phyloP scores from a whole-genome alignment of 92 coral and sea anemone species.

The Epizoanthus scotinus region DNA sequence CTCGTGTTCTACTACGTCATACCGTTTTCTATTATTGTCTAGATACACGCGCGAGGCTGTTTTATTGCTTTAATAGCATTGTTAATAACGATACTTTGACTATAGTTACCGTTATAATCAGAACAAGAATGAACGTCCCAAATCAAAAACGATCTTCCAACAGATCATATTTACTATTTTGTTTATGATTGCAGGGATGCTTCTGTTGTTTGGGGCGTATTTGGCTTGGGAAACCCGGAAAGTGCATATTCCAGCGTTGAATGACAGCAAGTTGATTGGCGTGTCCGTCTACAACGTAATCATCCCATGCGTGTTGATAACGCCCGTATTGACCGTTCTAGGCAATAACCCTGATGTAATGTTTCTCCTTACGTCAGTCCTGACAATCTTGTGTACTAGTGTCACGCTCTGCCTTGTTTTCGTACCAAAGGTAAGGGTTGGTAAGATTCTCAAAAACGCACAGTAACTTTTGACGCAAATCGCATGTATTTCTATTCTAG shows the following conservation, averaged over 20 bases:
- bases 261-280: slow-evolving; percentile 59
- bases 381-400: slow-evolving; percentile 44
- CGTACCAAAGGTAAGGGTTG: slow-evolving; percentile 56
- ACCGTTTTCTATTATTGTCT: no score
- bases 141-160: no score
- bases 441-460: not conserved
- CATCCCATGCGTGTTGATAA: slow-evolving; percentile 36
- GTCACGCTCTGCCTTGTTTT: slow-evolving; percentile 45
- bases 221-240: slow-evolving; percentile 79
- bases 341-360: slow-evolving; percentile 31
- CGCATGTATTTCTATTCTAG: no score
- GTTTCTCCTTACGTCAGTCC: slow-evolving; percentile 31
- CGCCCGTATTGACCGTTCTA: slow-evolving; percentile 37
- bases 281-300: slow-evolving; percentile 55
- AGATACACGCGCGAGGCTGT: no score
- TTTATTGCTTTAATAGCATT: no score
- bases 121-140: no score
- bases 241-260: slow-evolving; percentile 69
- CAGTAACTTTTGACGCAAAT: no score
- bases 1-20: no score
- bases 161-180: no score
- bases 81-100: no score
- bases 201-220: slow-evolving; percentile 62
- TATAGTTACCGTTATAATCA: no score
- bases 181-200: slow-evolving; percentile 34